Base-by-base conservation (phyloP, 1,140 invertebrate species). In the Drosophila ogumai region DNA sequence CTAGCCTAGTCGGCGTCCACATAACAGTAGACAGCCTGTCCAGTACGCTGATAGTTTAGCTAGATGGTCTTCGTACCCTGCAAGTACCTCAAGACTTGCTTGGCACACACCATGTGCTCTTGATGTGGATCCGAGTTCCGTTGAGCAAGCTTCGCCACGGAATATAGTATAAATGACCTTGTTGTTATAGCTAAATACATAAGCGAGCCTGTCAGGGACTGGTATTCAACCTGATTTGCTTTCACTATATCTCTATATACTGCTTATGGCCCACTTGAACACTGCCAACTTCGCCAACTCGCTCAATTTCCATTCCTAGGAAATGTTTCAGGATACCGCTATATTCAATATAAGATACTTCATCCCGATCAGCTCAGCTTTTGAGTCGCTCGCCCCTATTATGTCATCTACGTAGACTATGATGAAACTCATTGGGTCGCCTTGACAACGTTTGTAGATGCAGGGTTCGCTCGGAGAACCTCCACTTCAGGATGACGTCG, bases 1-100 rank as follows among this genome's bases (percentile, higher is more conserved):
- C 31, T 31, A 44, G 61, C 19, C 40, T 41, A 64, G 19, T 55
- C 31, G 13, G 19, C 40, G 22, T 56, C 50, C 8, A 46, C 41
- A 46, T n/a, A 54, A 34, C 49, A 54, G 25, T 28, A 25, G 43
- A n/a, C 12, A 15, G 17, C 4, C 6, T 22, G 17, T 22, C 12
- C 31, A 8, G 57, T 32, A 38, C 43, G 41, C 17, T 13, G 15
- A 56, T 38, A 56, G 17, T 41, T 19, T 12, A 41, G 9, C 22
- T 40, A 19, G 8, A 57, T n/a, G 3, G 22, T 10, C 25, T 22
- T 28, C 3, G 38, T 57, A 43, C 38, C 54, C 13, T 44, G 43
- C 43, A 44, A 10, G 19, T 22, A 22, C 19, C 19, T 22, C 19
- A 22, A 22, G 19, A 22, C 19, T 22, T 1, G 19, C 19, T 17